Conservation (phyloP, 1,140 invertebrate genomes). For the Papilio polytes region DNA sequence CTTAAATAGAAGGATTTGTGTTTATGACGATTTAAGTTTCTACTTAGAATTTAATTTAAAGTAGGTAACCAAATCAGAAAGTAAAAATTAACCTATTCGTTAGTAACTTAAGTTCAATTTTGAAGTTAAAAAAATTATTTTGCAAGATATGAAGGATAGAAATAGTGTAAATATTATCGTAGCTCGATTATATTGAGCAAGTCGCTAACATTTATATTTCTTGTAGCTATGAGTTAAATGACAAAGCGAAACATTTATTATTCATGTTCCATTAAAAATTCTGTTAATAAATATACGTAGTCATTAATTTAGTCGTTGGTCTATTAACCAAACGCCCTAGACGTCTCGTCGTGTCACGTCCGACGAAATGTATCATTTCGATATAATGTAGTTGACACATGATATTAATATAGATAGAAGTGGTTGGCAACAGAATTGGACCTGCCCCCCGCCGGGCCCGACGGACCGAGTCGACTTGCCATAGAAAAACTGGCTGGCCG, state of each 20-base stretch:
- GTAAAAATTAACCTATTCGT: no score
- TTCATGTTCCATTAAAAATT: neutral
- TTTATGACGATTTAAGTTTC: neutral
- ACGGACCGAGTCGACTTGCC: conserved; percentile 8
- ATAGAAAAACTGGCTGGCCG: conserved; percentile 32
- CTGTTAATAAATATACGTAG: neutral
- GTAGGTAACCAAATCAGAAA: neutral
- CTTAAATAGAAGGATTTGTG: neutral
- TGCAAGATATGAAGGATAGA: no score
- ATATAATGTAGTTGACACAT: conserved; percentile 29
- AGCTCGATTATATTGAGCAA: no score
- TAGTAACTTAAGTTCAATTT: no score
- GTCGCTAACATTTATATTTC: no score
- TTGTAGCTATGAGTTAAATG: neutral
- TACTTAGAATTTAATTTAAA: neutral
- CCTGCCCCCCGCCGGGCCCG: conserved; percentile 23
- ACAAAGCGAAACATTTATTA: neutral
- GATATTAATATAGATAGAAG: conserved; percentile 30
- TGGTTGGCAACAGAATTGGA: conserved; percentile 16
- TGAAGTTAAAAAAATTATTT: no score
- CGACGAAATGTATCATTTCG: conserved; percentile 17
- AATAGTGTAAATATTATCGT: no score
- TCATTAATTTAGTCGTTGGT: conserved; percentile 9
- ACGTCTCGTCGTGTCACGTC: conserved; percentile 14
- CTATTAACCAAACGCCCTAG: conserved; percentile 1